These are phyloP conservation scores for Echeneis naucrates DNA, from an alignment of 2,797 vertebrate genomes.

Conservation along the genomic window DNA sequence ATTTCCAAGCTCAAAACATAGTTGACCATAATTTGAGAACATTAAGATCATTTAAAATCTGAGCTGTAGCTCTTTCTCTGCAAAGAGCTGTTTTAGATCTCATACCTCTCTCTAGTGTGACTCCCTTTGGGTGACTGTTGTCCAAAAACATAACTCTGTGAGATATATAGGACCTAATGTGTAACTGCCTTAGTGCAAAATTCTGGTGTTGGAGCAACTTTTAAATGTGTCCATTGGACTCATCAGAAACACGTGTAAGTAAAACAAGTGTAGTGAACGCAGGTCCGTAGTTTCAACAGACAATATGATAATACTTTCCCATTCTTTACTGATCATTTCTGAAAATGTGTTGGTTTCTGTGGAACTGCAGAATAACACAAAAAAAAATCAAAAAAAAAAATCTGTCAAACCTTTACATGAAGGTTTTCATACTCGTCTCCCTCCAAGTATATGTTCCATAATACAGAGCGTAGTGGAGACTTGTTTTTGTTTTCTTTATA, in stretches of 20 bases:
- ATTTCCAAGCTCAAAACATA: too few relatives aligned
- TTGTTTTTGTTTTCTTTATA: constrained; percentile 19
- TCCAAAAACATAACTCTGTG: constrained; percentile 27
- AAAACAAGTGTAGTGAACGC: neutral
- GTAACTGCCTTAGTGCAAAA: constrained; percentile 45
- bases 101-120: constrained; percentile 12
- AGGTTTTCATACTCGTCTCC: neutral
- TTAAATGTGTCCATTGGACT: neutral
- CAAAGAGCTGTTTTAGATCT: constrained; percentile 24
- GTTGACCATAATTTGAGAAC: too few relatives aligned
- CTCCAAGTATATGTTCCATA: neutral
- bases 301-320: constrained; percentile 13
- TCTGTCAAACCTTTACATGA: neutral
- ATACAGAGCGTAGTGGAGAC: neutral
- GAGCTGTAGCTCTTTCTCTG: constrained; percentile 2
- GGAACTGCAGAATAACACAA: constrained; percentile 29
- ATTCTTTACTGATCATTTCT: constrained; percentile 26
- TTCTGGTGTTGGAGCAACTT: constrained; percentile 13
- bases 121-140: constrained; percentile 33
- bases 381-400: too few relatives aligned
- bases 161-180: constrained; percentile 24
- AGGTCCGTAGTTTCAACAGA: constrained; percentile 23
- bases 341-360: constrained; percentile 19
- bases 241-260: too few relatives aligned
- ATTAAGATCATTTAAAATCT: neutral